A percentile compares a stretch with the other conserved stretches of the same genome.
These are phyloP conservation scores for Fringilla coelebs DNA, from an alignment of 2,797 vertebrate species.

Conservation along the genomic window DNA sequence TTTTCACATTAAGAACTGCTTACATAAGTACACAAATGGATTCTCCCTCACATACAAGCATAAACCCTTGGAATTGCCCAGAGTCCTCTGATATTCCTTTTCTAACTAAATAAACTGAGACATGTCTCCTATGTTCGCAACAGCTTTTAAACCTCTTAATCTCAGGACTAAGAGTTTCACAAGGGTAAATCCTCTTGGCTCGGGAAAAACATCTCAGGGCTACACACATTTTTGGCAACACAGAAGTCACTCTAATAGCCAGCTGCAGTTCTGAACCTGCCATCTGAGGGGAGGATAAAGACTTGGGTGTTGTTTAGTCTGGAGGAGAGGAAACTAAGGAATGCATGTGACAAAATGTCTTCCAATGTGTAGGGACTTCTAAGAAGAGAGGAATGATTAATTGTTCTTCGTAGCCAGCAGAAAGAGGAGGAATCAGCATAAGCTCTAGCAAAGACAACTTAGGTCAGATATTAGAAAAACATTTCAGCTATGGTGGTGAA, in stretches of 20 bases:
- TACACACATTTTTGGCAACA: background rate
- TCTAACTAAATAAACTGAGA: background rate
- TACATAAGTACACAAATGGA: background rate
- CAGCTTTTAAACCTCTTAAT: background rate
- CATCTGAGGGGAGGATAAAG: background rate
- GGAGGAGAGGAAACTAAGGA: constrained; percentile 46
- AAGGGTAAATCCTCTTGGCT: background rate
- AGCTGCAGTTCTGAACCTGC: constrained; percentile 11
- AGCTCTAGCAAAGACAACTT: constrained; percentile 32
- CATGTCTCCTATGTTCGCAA: background rate
- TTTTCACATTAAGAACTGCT: background rate
- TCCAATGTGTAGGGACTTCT: background rate
- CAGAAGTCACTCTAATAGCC: background rate
- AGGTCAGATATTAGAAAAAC: constrained; percentile 39
- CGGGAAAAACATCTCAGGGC: background rate
- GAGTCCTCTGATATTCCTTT: background rate
- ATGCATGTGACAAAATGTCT: constrained; percentile 25
- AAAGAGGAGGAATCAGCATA: constrained; percentile 10
- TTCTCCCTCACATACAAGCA: background rate
- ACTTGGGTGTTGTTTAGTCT: constrained; percentile 45
- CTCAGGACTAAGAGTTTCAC: background rate
- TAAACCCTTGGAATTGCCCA: background rate
- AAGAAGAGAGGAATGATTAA: constrained; percentile 17
- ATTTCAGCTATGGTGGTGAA: background rate
- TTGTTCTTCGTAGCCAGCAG: background rate